Evolutionary conservation across 2,113 vertebrate species (phyloP).

Genomic region (Proterorhinus semilunaris): DNA sequence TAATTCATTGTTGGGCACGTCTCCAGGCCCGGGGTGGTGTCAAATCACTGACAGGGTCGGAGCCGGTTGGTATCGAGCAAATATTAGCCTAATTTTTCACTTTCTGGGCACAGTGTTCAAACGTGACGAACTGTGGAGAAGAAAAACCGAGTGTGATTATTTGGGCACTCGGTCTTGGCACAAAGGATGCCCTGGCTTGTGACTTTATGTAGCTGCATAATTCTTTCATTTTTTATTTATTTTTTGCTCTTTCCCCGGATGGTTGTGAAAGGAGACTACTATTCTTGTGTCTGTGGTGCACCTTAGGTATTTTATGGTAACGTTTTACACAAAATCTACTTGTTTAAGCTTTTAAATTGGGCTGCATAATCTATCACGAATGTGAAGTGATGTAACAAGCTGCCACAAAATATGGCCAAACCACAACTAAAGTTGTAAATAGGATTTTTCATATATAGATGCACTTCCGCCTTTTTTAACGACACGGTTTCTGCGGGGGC

Average conservation of each 20-base stretch:
- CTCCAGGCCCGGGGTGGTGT: constrained; percentile 9
- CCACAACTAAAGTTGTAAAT: no score
- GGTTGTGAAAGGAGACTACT: no score
- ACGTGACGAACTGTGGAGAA: constrained; percentile 25
- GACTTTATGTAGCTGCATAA: neutral
- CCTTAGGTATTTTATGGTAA: no score
- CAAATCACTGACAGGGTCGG: constrained; percentile 29
- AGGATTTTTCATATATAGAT: no score
- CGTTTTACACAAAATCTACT: no score
- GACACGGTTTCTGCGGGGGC: no score
- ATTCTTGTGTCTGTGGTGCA: no score
- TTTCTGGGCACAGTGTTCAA: constrained; percentile 22
- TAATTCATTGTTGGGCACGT: constrained; percentile 33
- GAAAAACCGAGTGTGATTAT: constrained; percentile 16
- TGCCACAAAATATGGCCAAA: no score
- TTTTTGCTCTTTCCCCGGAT: neutral
- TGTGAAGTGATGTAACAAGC: no score
- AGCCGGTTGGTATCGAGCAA: constrained; percentile 12
- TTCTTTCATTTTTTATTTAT: neutral
- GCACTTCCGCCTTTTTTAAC: no score
- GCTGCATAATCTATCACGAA: no score
- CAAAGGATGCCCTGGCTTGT: neutral
- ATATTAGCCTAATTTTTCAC: constrained; percentile 30
- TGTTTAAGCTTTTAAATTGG: no score
- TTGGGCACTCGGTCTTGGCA: constrained; percentile 19